Base-by-base conservation (phyloP, 2,888 invertebrate species). In the Nomada flava region DNA sequence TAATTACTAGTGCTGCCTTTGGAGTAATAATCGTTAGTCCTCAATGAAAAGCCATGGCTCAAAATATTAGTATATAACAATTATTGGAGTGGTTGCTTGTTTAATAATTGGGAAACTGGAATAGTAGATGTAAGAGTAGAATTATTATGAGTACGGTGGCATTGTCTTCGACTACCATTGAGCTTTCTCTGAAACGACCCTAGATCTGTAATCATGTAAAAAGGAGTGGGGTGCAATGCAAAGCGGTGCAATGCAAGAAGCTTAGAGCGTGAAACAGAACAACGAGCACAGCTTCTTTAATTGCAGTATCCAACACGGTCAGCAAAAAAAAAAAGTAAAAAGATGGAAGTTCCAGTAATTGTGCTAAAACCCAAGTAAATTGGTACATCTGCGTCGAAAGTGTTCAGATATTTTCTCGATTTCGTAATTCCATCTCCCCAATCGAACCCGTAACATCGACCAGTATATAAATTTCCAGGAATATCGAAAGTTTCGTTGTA, bases 1-100 rank as follows among this genome's bases (percentile, higher is more conserved):
- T 1, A 3, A 7, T 15, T 23, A 18, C 18, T 5, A 7, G 1
- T 20, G 2, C 11, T 53, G 0, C 0, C 26, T 26, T 4, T 23
- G 5, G 15, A 15, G 15, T 36, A 36, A 60, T 50, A 15, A 59
- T 7, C n/a, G 26, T 20, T 15, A 0, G 11, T 20, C 7, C 47
- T 11, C 15, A 2, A 10, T 47, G 47, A 47, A 15, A 47, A 13
- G 47, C 2, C 47, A 0, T 11, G 47, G 13, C 47, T 47, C 15
- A 11, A 47, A 47, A 47, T 11, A 47, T 47, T 47, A 10, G 11
- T 47, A 13, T 15, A 4, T 47, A 13, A 47, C 47, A 13, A 15
- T 47, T 47, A 47, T 15, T 47, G 0, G 13, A 47, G 47, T 3
- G 11, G 11, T 47, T 47, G 11, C 47, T 13, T 15, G 47, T 47